A percentile compares a stretch with the other conserved stretches of the same genome.
phyloP scores from a whole-genome alignment of 2,888 invertebrate species.

The Tetranychus piercei region DNA sequence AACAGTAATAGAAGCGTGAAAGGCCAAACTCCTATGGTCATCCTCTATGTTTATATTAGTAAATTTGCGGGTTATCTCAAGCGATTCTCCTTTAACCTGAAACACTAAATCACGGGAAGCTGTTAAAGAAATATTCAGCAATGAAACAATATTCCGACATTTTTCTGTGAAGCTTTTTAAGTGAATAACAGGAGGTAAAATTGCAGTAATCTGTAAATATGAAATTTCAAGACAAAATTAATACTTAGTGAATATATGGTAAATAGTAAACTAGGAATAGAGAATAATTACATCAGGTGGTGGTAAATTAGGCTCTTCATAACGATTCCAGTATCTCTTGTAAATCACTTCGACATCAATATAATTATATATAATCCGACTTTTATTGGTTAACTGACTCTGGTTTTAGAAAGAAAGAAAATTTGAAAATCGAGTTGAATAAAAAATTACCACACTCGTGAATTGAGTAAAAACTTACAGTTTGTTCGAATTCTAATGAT shows the following conservation, averaged over 20 bases:
- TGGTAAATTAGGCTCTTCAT: conserved; percentile 1
- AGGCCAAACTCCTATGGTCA: not conserved
- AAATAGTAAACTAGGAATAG: not conserved
- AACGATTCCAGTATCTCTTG: not conserved
- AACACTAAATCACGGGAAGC: not conserved
- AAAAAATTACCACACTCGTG: not conserved
- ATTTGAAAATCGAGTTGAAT: not conserved
- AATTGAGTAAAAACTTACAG: not conserved
- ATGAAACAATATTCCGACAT: not conserved
- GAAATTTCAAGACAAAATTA: not conserved
- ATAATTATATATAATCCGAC: not conserved
- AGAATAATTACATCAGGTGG: not conserved
- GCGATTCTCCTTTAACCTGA: not conserved
- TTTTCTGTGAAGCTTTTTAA: not conserved
- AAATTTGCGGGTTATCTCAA: not conserved
- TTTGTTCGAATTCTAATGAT: not conserved
- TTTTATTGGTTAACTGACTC: not conserved
- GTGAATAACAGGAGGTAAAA: not conserved
- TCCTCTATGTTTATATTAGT: not conserved
- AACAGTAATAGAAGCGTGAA: not conserved
- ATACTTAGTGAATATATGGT: not conserved
- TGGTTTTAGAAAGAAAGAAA: not conserved
- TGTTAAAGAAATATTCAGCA: not conserved
- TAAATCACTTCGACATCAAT: conserved; percentile 1
- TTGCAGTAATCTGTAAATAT: not conserved